These are phyloP conservation scores for Scleropages formosus DNA, from an alignment of 2,797 vertebrate species.

Conservation along the genomic window DNA sequence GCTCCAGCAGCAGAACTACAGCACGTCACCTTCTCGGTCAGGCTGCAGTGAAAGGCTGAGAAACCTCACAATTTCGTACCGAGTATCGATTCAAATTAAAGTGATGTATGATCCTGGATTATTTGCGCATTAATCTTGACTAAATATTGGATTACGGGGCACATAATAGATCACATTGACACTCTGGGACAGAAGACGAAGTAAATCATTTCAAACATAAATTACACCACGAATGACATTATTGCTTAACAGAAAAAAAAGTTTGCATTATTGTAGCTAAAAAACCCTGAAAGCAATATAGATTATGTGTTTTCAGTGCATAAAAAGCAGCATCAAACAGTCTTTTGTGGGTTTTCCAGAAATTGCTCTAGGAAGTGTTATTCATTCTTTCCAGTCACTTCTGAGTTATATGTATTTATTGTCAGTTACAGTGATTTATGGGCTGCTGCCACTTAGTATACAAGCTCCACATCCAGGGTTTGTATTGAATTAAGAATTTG, in stretches of 20 bases:
- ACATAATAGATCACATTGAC: constrained; percentile 49
- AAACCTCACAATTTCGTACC: neutral
- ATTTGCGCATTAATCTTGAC: constrained; percentile 53
- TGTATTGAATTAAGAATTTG: constrained; percentile 4
- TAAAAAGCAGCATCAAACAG: neutral
- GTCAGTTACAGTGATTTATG: constrained; percentile 10
- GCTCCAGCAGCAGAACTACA: neutral
- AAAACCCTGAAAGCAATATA: neutral
- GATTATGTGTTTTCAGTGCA: constrained; percentile 12
- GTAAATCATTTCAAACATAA: constrained; percentile 5
- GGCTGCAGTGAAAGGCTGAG: neutral
- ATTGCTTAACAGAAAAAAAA: constrained; percentile 24
- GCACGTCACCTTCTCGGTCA: neutral
- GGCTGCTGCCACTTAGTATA: constrained; percentile 10
- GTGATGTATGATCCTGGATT: constrained; percentile 45
- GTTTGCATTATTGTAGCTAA: neutral
- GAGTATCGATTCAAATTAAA: constrained; percentile 56
- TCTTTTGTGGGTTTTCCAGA: neutral
- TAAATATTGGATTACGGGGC: constrained; percentile 42
- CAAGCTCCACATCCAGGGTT: neutral
- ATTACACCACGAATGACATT: constrained; percentile 16
- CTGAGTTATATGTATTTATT: neutral
- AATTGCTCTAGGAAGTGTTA: constrained; percentile 18
- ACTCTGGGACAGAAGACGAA: constrained; percentile 1
- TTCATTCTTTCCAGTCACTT: constrained; percentile 3